A percentile compares a stretch with the other conserved stretches of the same genome.
These are phyloP conservation scores for Cassiopea andromeda DNA, from an alignment of 30 jellyfish, hydroid and myxozoan species.

Conservation along the genomic window DNA sequence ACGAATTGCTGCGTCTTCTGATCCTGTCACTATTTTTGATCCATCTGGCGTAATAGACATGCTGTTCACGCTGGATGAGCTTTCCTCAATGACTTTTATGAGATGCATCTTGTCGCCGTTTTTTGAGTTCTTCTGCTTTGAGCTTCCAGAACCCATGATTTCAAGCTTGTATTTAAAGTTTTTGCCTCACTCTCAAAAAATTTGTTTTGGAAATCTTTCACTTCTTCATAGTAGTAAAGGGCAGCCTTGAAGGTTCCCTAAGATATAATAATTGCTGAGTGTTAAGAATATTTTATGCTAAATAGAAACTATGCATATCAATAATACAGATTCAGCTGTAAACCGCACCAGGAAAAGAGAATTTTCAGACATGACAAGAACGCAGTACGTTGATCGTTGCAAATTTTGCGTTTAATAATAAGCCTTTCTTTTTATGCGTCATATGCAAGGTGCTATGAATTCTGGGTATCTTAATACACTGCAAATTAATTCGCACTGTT, in stretches of 20 bases:
- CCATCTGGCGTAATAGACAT: constrained; percentile 89
- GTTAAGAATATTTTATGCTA: too few relatives aligned
- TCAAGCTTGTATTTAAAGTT: background rate
- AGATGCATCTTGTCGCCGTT: constrained; percentile 67
- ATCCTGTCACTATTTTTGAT: constrained; percentile 63
- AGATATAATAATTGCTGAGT: too few relatives aligned
- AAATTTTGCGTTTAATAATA: too few relatives aligned
- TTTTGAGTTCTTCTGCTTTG: constrained; percentile 70
- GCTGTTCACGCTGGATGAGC: constrained; percentile 82
- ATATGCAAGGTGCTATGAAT: too few relatives aligned
- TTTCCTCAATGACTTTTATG: constrained; percentile 70
- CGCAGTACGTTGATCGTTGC: too few relatives aligned
- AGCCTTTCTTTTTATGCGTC: too few relatives aligned
- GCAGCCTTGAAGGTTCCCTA: background rate
- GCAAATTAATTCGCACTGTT: too few relatives aligned
- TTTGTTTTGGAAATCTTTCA: background rate
- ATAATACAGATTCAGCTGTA: too few relatives aligned
- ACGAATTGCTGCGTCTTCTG: constrained; percentile 88
- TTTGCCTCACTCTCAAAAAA: background rate
- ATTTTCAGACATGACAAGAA: too few relatives aligned
- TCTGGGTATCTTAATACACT: too few relatives aligned
- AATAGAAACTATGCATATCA: too few relatives aligned
- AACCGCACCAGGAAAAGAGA: too few relatives aligned
- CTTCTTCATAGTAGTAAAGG: background rate
- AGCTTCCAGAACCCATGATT: constrained; percentile 85